phyloP scores from a whole-genome alignment of 2,888 invertebrate genomes.

The Lordiphosa andalusiaca region DNA sequence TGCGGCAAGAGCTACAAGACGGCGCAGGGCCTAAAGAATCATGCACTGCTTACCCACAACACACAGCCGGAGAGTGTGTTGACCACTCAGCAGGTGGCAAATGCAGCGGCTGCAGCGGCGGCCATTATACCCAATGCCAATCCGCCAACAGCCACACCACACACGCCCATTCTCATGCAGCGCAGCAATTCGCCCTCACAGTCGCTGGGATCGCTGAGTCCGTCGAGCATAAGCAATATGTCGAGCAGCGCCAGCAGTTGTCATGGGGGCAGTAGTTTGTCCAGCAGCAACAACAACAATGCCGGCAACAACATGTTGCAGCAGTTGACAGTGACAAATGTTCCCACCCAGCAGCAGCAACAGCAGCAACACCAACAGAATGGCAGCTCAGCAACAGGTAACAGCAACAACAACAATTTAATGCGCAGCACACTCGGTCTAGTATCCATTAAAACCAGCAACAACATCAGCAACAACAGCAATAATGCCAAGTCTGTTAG shows the following conservation, averaged over 20 bases:
- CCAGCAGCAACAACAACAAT: conserved; percentile 54
- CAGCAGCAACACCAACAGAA: conserved; percentile 47
- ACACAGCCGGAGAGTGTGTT: conserved; percentile 77
- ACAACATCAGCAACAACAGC: conserved; percentile 38
- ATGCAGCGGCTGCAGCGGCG: conserved; percentile 39
- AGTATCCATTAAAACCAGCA: conserved; percentile 78
- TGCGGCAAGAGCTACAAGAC: conserved; percentile 94
- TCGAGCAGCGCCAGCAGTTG: conserved; percentile 79
- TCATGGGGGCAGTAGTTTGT: conserved; percentile 68
- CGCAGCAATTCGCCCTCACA: conserved; percentile 80
- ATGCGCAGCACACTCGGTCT: conserved; percentile 80
- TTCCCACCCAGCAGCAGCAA: conserved; percentile 57
- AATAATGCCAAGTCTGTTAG: conserved; percentile 66
- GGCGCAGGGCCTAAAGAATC: conserved; percentile 88
- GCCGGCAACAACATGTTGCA: conserved; percentile 53
- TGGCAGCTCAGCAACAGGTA: conserved; percentile 70
- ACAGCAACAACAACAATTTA: conserved; percentile 79
- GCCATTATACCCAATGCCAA: conserved; percentile 22
- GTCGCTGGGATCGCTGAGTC: conserved; percentile 79
- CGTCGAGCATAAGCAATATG: conserved; percentile 80
- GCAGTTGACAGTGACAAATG: conserved; percentile 60
- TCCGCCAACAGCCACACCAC: conserved; percentile 8
- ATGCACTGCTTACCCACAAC: conserved; percentile 82
- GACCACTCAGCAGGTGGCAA: conserved; percentile 69
- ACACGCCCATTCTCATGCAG: conserved; percentile 55